Evolutionary conservation across 2,888 invertebrate genomes (phyloP).

Genomic region (Caenorhabditis japonica): DNA sequence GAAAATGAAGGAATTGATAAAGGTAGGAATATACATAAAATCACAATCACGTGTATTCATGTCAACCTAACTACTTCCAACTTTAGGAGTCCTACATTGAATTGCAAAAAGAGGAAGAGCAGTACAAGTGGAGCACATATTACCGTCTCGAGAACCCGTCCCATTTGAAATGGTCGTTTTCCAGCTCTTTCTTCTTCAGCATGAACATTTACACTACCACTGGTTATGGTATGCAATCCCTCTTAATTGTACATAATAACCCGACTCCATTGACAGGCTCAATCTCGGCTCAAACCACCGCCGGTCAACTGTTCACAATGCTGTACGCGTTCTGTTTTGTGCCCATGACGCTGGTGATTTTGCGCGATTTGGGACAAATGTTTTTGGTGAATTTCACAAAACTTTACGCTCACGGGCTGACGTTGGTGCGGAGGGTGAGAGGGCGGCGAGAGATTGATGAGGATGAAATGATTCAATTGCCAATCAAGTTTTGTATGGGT

Average conservation of each 20-base stretch:
- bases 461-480: constrained; percentile 48
- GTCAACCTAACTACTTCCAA: too few relatives aligned
- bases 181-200: constrained; percentile 63
- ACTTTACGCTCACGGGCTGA: constrained; percentile 55
- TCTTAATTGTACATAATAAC: too few relatives aligned
- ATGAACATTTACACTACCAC: constrained; percentile 66
- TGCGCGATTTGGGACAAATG: constrained; percentile 64
- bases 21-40: too few relatives aligned
- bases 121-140: constrained; percentile 59
- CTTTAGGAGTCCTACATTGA: constrained; percentile 57
- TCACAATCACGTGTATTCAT: too few relatives aligned
- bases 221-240: constrained; percentile 58
- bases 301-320: constrained; percentile 52
- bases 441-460: constrained; percentile 39
- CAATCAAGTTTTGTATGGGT: constrained; percentile 35
- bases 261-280: too few relatives aligned
- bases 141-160: constrained; percentile 56
- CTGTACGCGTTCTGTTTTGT: constrained; percentile 62
- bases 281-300: constrained; percentile 56
- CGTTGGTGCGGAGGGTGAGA: constrained; percentile 50
- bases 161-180: constrained; percentile 63
- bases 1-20: constrained; percentile 45
- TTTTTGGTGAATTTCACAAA: constrained; percentile 61
- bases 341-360: constrained; percentile 61
- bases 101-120: constrained; percentile 46